Evolutionary conservation across 2,113 vertebrate genomes (phyloP).

Genomic region (Bettongia penicillata): DNA sequence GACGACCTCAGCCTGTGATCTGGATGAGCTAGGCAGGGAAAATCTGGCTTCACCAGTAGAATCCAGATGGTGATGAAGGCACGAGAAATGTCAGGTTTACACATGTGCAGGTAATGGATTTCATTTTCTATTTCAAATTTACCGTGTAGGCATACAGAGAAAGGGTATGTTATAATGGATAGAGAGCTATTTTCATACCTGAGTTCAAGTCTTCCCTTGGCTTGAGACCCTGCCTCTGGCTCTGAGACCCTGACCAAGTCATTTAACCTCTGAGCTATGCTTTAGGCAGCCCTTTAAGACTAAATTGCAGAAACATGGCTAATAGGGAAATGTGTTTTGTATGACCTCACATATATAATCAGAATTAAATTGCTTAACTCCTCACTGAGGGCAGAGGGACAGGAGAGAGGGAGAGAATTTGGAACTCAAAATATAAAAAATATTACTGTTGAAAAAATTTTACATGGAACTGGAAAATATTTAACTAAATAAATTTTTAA

Average conservation of each 20-base stretch:
- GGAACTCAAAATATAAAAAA: neutral
- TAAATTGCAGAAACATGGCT: neutral
- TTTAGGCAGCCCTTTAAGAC: neutral
- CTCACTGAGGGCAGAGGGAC: neutral
- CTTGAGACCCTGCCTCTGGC: no score
- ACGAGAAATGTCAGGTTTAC: neutral
- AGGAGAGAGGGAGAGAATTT: neutral
- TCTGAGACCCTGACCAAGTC: neutral
- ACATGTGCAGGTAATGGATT: neutral
- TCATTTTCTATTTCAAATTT: slow-evolving; percentile 8
- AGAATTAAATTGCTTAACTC: neutral
- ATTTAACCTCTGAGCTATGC: neutral
- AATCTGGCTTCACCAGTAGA: neutral
- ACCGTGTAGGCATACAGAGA: neutral
- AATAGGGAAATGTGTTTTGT: neutral
- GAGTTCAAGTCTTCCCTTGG: neutral
- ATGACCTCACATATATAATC: neutral
- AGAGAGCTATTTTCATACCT: neutral
- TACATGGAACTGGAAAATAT: neutral
- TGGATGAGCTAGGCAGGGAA: neutral
- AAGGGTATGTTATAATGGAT: neutral
- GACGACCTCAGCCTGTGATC: neutral
- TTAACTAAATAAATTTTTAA: neutral
- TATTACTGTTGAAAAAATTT: neutral
- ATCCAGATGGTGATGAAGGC: slow-evolving; percentile 17